Conservation (phyloP, 2,113 vertebrate species). For the Rutilus rutilus region DNA sequence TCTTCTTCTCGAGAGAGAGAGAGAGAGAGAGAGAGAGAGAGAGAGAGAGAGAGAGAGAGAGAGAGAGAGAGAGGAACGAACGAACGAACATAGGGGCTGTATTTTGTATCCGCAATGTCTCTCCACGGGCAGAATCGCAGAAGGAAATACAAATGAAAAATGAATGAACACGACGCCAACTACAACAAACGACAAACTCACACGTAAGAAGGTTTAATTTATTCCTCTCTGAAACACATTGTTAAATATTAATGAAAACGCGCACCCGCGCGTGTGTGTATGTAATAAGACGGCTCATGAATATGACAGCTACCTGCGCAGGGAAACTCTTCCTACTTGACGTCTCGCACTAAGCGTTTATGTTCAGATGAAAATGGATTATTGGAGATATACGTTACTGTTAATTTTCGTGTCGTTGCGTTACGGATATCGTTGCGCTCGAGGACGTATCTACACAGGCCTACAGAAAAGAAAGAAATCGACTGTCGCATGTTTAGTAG, state of each 20-base stretch:
- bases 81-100: neutral
- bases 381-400: neutral
- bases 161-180: neutral
- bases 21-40: no score
- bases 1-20: no score
- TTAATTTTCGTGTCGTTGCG: neutral
- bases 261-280: no score
- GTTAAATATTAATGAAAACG: neutral
- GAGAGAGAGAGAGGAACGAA: neutral
- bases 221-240: neutral
- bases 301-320: neutral
- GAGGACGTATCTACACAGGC: neutral
- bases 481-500: neutral
- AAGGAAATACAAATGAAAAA: slow-evolving; percentile 2
- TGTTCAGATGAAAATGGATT: neutral
- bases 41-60: no score
- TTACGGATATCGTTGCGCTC: neutral
- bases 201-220: neutral
- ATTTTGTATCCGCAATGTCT: slow-evolving; percentile 25
- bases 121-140: neutral
- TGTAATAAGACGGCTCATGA: neutral
- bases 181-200: neutral
- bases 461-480: neutral
- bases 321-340: neutral
- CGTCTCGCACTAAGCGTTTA: neutral